These are phyloP conservation scores for Cebus imitator DNA, from an alignment of 2,113 vertebrate genomes.

Conservation along the genomic window DNA sequence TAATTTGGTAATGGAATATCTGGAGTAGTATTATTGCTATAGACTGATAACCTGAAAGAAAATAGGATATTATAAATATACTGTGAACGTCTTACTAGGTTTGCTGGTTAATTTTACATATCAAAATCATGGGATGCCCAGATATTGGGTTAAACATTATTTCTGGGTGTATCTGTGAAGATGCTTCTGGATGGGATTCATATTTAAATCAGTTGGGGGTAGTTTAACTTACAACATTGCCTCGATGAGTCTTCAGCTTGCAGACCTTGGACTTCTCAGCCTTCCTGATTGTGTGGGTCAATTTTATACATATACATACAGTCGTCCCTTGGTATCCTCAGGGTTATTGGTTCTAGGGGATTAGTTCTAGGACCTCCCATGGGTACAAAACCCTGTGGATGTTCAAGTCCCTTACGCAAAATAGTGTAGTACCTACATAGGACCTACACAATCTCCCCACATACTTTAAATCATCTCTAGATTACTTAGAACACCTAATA, in stretches of 20 bases:
- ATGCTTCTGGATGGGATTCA: background rate
- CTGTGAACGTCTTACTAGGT: rapidly evolving
- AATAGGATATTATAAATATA: background rate
- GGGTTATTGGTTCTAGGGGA: background rate
- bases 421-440: background rate
- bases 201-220: background rate
- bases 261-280: background rate
- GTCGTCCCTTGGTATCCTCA: background rate
- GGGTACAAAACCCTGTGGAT: background rate
- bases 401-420: background rate
- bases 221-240: background rate
- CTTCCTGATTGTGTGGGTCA: background rate
- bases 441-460: background rate
- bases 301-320: background rate
- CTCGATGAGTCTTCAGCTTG: background rate
- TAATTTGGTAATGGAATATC: background rate
- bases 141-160: background rate
- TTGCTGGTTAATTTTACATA: background rate
- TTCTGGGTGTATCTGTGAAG: background rate
- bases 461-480: background rate
- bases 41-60: background rate
- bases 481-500: background rate
- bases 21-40: background rate
- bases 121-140: too few species aligned
- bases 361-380: background rate